Base-by-base conservation (phyloP, 2,888 invertebrate genomes). In the Chymomyza caudatula region DNA sequence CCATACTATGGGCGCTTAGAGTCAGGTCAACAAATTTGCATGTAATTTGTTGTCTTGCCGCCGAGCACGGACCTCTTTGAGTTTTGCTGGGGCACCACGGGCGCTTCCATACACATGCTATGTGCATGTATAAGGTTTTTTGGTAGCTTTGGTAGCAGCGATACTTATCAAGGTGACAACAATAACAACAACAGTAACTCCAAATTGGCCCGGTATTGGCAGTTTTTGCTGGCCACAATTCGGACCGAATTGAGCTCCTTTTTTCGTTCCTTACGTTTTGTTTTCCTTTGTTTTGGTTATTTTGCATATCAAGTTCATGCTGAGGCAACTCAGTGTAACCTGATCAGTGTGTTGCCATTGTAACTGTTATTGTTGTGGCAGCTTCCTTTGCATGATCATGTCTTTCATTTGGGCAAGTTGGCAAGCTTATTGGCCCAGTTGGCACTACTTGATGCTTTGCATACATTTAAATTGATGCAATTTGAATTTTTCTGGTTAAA, bases 91-190 rank as follows among this genome's bases (percentile, higher is more conserved):
- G 29, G 29, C 29, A 37, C 29, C 29, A 37, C 29, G 11, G 29
- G 29, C 8, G 29, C 29, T 37, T 37, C 8, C 29, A 37, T 11
- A 11, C 11, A 37, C 29, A 37, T 11, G 8, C 29, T 11, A 37
- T 37, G 11, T 37, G 29, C 11, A 37, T n/a, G n/a, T n/a, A n/a
- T n/a, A n/a, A n/a, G n/a, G n/a, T 11, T 37, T 11, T 29, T 8
- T 8, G 4, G 0, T 44, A 4, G 15, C 6, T n/a, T n/a, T 44
- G 44, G 15, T 17, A 44, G 5, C 17, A 6, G 15, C 11, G 79
- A 80, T 80, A 72, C 70, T 80, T 85, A 85, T 85, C 79, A 58
- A 57, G 74, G 83, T 79, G 80, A 74, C 79, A 79, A 81, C 76
- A 51, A 51, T 20, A 51, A 51, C 63, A 73, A 43, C 65, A 62